Evolutionary conservation across 2,797 vertebrate genomes (phyloP).

Genomic region (Mycteria americana): DNA sequence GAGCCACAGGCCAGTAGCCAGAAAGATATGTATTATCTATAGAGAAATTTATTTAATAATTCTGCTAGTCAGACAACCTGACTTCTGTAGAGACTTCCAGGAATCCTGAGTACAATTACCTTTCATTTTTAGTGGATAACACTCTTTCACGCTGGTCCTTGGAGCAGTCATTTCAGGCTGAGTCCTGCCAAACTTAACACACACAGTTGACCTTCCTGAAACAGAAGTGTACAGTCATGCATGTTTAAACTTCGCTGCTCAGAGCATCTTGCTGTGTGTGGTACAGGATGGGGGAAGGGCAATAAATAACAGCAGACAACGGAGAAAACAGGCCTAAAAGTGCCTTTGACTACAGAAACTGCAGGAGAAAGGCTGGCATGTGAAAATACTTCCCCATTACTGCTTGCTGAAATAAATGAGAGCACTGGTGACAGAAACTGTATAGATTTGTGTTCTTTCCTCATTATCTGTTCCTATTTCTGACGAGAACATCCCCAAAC

Average conservation of each 20-base stretch:
- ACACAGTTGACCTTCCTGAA: not conserved
- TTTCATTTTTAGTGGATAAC: not conserved
- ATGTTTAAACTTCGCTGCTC: not conserved
- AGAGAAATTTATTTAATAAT: not conserved
- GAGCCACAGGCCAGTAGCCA: not conserved
- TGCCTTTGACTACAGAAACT: not conserved
- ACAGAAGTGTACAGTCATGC: not conserved
- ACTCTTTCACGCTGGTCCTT: not conserved
- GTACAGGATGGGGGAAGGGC: not conserved
- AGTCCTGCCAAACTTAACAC: not conserved
- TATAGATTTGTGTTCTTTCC: constrained; percentile 17
- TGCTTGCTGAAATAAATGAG: constrained; percentile 21
- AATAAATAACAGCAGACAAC: not conserved
- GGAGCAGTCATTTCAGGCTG: not conserved
- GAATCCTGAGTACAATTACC: not conserved
- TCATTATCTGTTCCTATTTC: constrained; percentile 48
- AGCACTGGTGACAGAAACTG: not conserved
- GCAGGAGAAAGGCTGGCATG: not conserved
- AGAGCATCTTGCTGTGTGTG: not conserved
- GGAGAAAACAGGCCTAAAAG: not conserved
- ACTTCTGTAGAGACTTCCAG: not conserved
- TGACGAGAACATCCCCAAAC: not conserved
- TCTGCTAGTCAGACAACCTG: not conserved
- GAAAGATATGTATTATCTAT: accelerated
- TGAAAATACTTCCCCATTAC: constrained; percentile 16